Conservation (phyloP, 2,797 vertebrate genomes). For the Odontamblyopus lacepedii region DNA sequence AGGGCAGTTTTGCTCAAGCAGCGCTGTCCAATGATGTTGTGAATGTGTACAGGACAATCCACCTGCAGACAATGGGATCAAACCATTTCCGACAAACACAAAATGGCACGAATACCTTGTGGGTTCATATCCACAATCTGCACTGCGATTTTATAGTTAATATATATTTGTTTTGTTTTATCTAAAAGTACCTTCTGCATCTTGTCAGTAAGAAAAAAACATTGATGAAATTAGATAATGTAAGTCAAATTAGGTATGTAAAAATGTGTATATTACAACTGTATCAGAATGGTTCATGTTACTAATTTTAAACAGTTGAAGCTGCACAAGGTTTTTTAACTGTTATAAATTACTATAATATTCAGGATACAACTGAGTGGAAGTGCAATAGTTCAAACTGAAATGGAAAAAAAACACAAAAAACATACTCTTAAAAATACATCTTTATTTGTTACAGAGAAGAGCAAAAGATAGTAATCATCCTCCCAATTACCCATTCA, state of each 20-base stretch:
- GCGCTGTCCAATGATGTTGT: constrained; percentile 32
- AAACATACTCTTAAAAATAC: constrained; percentile 74
- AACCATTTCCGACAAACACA: not conserved
- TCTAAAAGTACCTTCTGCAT: not conserved
- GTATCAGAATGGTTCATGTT: no score
- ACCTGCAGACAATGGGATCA: constrained; percentile 1
- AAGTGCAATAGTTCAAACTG: not conserved
- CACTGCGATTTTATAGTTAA: no score
- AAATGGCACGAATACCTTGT: not conserved
- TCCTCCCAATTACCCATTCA: constrained; percentile 61
- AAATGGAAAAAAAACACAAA: not conserved
- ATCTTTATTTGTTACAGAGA: constrained; percentile 81
- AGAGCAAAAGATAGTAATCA: constrained; percentile 69
- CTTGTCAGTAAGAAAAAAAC: no score
- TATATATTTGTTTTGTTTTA: not conserved
- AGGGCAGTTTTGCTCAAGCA: constrained; percentile 12
- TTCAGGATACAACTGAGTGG: no score
- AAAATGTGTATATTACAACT: no score
- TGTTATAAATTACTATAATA: no score
- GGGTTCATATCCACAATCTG: not conserved
- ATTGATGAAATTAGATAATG: no score
- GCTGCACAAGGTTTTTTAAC: no score
- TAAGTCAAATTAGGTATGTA: no score
- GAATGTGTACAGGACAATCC: constrained; percentile 18
- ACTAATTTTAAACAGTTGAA: no score